These are phyloP conservation scores for Drosophila austrosaltans DNA, from an alignment of 2,888 invertebrate genomes.

Conservation along the genomic window DNA sequence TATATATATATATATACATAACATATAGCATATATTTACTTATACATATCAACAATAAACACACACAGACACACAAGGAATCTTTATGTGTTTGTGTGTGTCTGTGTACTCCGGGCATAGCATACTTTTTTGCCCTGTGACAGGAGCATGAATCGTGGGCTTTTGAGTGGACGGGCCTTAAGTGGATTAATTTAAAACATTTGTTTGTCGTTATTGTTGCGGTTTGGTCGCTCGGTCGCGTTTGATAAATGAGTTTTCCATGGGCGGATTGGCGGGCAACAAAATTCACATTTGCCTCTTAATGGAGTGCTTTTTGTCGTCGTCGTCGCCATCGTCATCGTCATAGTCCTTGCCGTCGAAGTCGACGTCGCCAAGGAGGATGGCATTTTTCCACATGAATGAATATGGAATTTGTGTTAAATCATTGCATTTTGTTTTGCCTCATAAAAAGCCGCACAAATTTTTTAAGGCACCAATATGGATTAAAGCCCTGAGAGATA, in stretches of 20 bases:
- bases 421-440: constrained; percentile 45
- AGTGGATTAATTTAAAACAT: constrained; percentile 76
- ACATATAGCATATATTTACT: no score
- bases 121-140: constrained; percentile 42
- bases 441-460: constrained; percentile 42
- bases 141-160: constrained; percentile 23
- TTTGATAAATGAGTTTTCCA: constrained; percentile 77
- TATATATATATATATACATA: no score
- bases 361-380: constrained; percentile 16
- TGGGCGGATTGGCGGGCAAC: constrained; percentile 39
- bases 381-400: constrained; percentile 62
- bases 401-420: constrained; percentile 35
- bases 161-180: constrained; percentile 67
- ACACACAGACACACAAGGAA: no score
- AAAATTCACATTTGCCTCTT: neutral
- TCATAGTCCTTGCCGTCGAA: no score
- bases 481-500: neutral
- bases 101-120: constrained; percentile 14
- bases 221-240: constrained; percentile 43
- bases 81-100: constrained; percentile 4
- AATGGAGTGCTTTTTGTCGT: constrained; percentile 21
- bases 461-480: neutral
- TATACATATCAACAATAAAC: no score
- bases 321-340: neutral
- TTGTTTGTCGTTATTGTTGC: constrained; percentile 62